These are phyloP conservation scores for Decapterus maruadsi DNA, from an alignment of 2,797 vertebrate species.

Conservation along the genomic window DNA sequence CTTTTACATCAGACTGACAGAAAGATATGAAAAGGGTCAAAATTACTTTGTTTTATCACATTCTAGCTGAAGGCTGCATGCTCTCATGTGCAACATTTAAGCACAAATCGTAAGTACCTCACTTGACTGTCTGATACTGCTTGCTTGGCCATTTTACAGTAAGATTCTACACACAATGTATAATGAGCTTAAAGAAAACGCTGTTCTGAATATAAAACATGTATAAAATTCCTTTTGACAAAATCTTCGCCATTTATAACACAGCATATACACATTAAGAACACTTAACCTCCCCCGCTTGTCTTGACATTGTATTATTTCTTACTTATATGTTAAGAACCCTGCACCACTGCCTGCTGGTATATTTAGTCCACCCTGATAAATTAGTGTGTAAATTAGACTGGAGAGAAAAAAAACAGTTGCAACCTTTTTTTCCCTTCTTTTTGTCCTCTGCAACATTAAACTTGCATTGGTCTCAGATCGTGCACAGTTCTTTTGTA, in stretches of 20 bases:
- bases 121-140: neutral
- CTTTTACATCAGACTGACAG: slow-evolving; percentile 37
- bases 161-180: neutral
- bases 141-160: neutral
- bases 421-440: neutral
- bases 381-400: slow-evolving; percentile 1
- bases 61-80: too few species aligned
- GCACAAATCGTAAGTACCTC: neutral
- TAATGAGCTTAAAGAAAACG: neutral
- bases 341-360: neutral
- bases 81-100: too few species aligned
- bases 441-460: slow-evolving; percentile 16
- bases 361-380: slow-evolving; percentile 7
- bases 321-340: neutral
- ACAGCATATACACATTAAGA: neutral
- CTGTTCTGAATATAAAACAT: neutral
- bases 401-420: too few species aligned
- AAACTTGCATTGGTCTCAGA: neutral
- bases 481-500: neutral
- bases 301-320: neutral
- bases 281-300: neutral
- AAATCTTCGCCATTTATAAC: neutral
- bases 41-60: slow-evolving; percentile 6
- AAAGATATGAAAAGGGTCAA: slow-evolving; percentile 8
- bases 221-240: neutral